phyloP scores from a whole-genome alignment of 2,113 vertebrate genomes.

The Albula glossodonta region DNA sequence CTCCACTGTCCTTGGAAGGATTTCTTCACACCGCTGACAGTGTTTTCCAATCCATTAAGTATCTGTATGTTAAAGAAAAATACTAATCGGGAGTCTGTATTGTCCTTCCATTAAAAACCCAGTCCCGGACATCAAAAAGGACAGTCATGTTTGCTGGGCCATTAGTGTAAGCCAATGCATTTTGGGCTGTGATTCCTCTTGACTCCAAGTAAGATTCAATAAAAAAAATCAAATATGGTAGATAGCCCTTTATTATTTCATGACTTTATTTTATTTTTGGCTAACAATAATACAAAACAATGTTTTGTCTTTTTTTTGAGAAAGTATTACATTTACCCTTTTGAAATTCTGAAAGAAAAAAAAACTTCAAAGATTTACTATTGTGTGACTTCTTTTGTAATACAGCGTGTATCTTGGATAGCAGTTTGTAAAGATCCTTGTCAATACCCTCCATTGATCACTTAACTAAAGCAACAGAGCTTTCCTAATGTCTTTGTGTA shows the following conservation, averaged over 20 bases:
- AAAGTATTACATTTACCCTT: neutral
- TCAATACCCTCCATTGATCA: constrained; percentile 49
- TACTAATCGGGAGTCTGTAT: constrained; percentile 4
- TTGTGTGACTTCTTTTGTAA: constrained; percentile 38
- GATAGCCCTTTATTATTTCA: neutral
- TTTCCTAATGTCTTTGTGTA: constrained; percentile 50
- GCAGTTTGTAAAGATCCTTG: constrained; percentile 44
- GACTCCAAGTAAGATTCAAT: neutral
- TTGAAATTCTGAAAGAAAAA: constrained; percentile 1
- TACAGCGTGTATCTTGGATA: constrained; percentile 35
- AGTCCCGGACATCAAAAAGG: neutral
- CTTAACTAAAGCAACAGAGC: constrained; percentile 30
- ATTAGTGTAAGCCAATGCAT: constrained; percentile 4
- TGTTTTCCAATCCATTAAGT: constrained; percentile 15
- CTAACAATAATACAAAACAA: neutral
- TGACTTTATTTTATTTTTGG: too few species aligned
- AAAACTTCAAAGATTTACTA: neutral
- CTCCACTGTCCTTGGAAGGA: constrained; percentile 2
- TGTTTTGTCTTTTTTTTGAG: neutral
- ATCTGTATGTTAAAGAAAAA: constrained; percentile 7
- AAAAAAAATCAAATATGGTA: neutral
- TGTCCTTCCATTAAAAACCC: constrained; percentile 7
- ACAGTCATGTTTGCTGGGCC: neutral
- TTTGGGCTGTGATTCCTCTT: neutral
- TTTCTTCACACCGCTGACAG: neutral